Evolutionary conservation across 2,888 invertebrate species (phyloP).

Genomic region (Athetis lepigone): DNA sequence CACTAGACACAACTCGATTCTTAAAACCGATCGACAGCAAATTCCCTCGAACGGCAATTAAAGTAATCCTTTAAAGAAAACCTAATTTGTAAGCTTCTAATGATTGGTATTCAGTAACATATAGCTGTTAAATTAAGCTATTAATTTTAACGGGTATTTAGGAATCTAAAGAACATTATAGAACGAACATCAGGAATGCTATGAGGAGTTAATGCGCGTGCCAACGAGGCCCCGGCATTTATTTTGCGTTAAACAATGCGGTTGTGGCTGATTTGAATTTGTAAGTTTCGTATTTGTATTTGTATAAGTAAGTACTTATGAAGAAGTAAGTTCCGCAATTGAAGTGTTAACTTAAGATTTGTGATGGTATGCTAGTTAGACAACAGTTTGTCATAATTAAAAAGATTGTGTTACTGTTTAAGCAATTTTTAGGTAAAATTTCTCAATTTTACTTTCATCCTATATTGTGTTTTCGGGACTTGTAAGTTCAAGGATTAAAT

Average conservation of each 20-base stretch:
- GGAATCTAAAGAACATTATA: conserved; percentile 75
- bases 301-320: not conserved
- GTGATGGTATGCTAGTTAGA: too few relatives aligned
- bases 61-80: conserved; percentile 44
- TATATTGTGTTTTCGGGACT: too few relatives aligned
- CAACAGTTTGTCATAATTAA: too few relatives aligned
- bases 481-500: too few relatives aligned
- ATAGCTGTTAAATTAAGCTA: conserved; percentile 71
- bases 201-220: conserved; percentile 70
- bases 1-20: too few relatives aligned
- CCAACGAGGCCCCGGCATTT: conserved; percentile 70
- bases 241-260: conserved; percentile 63
- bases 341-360: not conserved
- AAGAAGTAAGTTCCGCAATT: not conserved
- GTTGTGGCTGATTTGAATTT: conserved; percentile 24
- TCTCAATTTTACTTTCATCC: too few relatives aligned
- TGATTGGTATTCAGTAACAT: conserved; percentile 50
- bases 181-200: conserved; percentile 68
- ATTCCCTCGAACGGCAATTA: conserved; percentile 22
- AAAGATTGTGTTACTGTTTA: too few relatives aligned
- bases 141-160: conserved; percentile 78
- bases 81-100: conserved; percentile 54
- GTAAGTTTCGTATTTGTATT: conserved; percentile 10
- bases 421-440: too few relatives aligned
- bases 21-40: not conserved